Evolutionary conservation across 1,140 invertebrate species (phyloP), one percentile per base, ranked within the genome.

Genomic region (Dreissena polymorpha): DNA sequence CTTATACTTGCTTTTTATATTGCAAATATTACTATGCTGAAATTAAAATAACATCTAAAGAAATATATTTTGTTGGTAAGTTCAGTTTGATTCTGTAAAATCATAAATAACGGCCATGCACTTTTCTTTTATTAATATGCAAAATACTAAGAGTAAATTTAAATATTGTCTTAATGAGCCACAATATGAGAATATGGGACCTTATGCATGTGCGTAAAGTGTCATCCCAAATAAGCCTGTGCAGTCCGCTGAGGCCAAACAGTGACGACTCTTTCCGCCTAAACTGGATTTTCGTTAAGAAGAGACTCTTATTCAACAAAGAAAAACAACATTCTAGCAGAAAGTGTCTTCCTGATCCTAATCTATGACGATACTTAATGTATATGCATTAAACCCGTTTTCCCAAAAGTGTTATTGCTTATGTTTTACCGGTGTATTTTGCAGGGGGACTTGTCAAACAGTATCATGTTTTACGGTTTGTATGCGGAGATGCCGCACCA

Each of bases 401-500:
- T n/a, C 57, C 16, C 16, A 18, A 60, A n/a, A 23, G 16, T 23
- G 57, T 23, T n/a, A 39, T 23, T 16, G 0, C 29, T 25, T 39
- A 10, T 27, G 67, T 29, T 69, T 39, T 25, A 8, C 29, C 18
- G 18, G 25, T 0, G 21, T 49, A n/a, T 39, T 70, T 65, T 81
- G 5, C 23, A 83, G 81, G 81, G 81, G 29, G 81, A 76, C 0
- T 23, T 83, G 65, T 83, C 81, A n/a, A 63, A 76, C 29, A 83
- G 81, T 53, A 51, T 83, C 13, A 71, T 83, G 73, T 83, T 76
- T 60, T 83, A 83, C 71, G 81, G 73, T 23, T 23, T 76, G 27
- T 83, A 83, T 39, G 57, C 51, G n/a, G 65, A 76, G 8, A 65
- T 70, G 50, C n/a, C 76, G 16, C n/a, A 18, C 12, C 51, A 69